These are phyloP conservation scores for Channa striata DNA, from an alignment of 2,797 vertebrate species.

Conservation along the genomic window DNA sequence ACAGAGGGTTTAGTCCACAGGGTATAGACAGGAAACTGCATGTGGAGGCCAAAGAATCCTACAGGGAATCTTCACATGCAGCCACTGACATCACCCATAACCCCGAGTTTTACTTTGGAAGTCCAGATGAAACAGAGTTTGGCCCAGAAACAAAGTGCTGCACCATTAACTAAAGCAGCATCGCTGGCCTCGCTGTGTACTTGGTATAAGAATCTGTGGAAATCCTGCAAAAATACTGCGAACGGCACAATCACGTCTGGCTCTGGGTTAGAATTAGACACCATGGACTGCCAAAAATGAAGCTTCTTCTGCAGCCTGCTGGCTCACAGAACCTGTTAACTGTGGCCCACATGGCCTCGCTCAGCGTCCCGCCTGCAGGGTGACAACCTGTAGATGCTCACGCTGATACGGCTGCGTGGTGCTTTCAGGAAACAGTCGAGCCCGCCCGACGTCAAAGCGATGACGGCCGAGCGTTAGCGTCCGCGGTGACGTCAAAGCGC, in stretches of 20 bases:
- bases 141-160: background rate
- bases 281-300: background rate
- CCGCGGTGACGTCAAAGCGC: conserved; percentile 61
- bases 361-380: conserved; percentile 9
- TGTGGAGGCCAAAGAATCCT: conserved; percentile 40
- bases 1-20: conserved; percentile 56
- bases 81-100: conserved; percentile 30
- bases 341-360: conserved; percentile 24
- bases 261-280: background rate
- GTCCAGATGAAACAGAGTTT: background rate
- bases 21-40: conserved; percentile 73
- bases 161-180: background rate
- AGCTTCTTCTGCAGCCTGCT: too few species aligned
- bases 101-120: background rate
- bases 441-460: conserved; percentile 24
- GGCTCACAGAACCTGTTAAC: conserved; percentile 26
- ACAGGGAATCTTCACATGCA: conserved; percentile 49
- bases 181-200: background rate
- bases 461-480: conserved; percentile 2
- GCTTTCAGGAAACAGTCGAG: conserved; percentile 9
- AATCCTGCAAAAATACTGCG: background rate
- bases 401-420: conserved; percentile 16
- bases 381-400: conserved; percentile 42
- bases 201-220: background rate
- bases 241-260: background rate